These are phyloP conservation scores for Neodon shergylaensis DNA, from an alignment of 2,113 vertebrate species.

Conservation along the genomic window DNA sequence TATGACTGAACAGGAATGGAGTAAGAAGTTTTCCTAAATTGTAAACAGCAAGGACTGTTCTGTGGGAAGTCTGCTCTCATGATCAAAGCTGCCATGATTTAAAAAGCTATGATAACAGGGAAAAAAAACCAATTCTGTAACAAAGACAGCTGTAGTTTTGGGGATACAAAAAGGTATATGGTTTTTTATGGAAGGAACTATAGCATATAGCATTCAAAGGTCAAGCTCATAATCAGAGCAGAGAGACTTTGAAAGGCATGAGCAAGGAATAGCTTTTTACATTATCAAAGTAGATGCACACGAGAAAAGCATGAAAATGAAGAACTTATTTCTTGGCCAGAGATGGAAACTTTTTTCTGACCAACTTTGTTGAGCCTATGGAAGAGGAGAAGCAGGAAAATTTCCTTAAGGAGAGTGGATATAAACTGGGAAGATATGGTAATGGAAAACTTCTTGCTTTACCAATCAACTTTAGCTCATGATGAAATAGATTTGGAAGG, in stretches of 20 bases:
- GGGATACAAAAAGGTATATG: not conserved
- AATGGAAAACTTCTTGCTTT: not conserved
- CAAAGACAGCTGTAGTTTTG: not conserved
- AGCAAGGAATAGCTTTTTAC: not conserved
- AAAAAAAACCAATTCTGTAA: not conserved
- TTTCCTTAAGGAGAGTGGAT: not conserved
- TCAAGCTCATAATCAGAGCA: slow-evolving; percentile 1
- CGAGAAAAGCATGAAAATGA: not conserved
- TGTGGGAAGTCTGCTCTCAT: slow-evolving; percentile 4
- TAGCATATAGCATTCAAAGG: not conserved
- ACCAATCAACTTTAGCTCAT: not conserved
- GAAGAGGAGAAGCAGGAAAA: not conserved
- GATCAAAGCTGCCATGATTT: not conserved
- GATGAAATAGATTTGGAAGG: not conserved
- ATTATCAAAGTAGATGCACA: not conserved
- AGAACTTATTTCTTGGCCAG: not conserved
- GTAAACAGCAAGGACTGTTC: not conserved
- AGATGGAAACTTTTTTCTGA: not conserved
- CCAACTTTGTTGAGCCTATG: not conserved
- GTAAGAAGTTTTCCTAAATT: not conserved
- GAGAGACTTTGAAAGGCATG: not conserved
- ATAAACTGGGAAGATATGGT: not conserved
- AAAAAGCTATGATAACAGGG: not conserved
- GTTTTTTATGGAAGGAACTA: not conserved
- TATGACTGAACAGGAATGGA: not conserved